These are phyloP conservation scores for Clytia hemisphaerica DNA, from an alignment of 30 jellyfish, hydroid and myxozoan genomes.

Conservation along the genomic window DNA sequence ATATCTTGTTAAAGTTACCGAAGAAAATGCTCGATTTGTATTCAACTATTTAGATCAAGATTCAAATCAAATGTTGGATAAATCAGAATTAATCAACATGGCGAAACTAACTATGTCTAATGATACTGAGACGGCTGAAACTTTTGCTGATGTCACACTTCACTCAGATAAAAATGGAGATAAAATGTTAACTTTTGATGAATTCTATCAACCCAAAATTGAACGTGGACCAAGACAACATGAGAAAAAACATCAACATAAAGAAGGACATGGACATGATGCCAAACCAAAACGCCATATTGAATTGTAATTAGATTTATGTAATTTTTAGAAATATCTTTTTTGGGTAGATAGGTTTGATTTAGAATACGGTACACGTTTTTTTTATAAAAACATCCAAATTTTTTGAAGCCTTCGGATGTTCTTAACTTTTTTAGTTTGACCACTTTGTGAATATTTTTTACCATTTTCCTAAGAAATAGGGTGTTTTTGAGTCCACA, in stretches of 20 bases:
- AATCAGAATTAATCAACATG: background rate
- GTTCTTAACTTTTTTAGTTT: no score
- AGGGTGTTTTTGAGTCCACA: no score
- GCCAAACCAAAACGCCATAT: no score
- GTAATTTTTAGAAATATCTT: no score
- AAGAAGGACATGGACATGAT: conserved; percentile 23
- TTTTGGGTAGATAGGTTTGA: no score
- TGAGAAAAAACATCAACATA: conserved; percentile 16
- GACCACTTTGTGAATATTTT: no score
- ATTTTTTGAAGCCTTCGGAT: no score
- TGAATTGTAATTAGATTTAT: no score
- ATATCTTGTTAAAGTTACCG: conserved; percentile 17
- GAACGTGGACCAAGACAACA: conserved; percentile 1
- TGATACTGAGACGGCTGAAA: conserved; percentile 17
- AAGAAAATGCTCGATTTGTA: conserved; percentile 6
- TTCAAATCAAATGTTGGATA: conserved; percentile 3
- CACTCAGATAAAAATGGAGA: conserved; percentile 10
- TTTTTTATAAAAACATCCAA: no score
- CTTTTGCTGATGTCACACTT: conserved; percentile 1
- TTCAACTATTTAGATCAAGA: conserved; percentile 13
- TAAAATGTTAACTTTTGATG: conserved; percentile 10
- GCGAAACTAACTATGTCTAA: conserved; percentile 4
- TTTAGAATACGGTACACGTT: no score
- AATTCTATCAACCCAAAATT: conserved; percentile 3
- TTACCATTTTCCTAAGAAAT: no score